Conservation (phyloP, 2,113 vertebrate genomes). For the Ginglymostoma cirratum region DNA sequence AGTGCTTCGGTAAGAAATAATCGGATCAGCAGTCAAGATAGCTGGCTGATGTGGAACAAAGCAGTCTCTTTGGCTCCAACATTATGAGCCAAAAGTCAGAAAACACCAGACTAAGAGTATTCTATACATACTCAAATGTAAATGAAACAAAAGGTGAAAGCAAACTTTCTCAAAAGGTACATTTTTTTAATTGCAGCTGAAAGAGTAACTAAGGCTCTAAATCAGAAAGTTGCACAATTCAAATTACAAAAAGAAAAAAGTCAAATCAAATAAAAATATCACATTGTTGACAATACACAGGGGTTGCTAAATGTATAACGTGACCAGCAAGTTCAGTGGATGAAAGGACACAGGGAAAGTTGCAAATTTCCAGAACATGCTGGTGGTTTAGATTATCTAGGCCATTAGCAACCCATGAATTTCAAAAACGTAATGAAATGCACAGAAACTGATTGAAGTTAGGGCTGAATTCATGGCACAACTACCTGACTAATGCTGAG, state of each 20-base stretch:
- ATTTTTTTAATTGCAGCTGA: background rate
- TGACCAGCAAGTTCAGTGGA: background rate
- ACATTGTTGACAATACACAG: background rate
- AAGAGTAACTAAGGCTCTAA: background rate
- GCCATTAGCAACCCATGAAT: background rate
- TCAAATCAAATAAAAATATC: background rate
- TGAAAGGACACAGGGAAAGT: background rate
- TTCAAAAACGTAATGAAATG: background rate
- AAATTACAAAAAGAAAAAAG: background rate
- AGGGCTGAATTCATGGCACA: background rate
- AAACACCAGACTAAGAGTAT: background rate
- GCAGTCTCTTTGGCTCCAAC: background rate
- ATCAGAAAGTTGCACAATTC: background rate
- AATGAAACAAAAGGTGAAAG: background rate
- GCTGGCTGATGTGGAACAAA: background rate
- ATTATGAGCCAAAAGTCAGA: background rate
- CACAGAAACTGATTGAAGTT: background rate
- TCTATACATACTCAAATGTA: background rate
- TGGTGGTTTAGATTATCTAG: background rate
- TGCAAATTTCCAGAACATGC: background rate
- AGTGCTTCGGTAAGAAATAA: background rate
- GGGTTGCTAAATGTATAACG: background rate
- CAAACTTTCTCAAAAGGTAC: background rate
- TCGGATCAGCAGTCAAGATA: background rate
- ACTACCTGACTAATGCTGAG: background rate